Evolutionary conservation across 2,113 vertebrate species (phyloP), one percentile per base, ranked within the genome.

Genomic region (Eclectus roratus): DNA sequence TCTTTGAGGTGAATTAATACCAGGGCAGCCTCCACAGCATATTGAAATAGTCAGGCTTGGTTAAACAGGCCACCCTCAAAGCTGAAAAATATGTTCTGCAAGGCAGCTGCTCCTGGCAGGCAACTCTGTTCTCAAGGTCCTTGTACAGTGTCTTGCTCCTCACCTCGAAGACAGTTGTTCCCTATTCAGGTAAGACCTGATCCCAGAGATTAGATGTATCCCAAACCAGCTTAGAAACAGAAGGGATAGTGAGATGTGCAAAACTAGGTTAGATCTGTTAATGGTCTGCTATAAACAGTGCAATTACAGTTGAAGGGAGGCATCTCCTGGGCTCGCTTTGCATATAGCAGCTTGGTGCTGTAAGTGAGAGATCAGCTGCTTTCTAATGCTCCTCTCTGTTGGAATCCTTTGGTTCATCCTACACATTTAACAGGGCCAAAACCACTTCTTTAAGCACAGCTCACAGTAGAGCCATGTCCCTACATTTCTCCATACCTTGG

Each of bases 1-100:
- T 91, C 95, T 95, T 96, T 96, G 95, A 96, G 96, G 95, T 93
- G 93, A 94, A 93, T 95, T 93, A 94, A 94, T 92, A 91, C 87
- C 92, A 96, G 91, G 70, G n/a, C 81, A 78, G 80, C 70, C 83
- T 88, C 88, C 0, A 1, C 70, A 89, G 58, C 44, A 46, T 21
- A 25, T 78, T 90, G 78, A 94, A 97, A 92, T 79, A 92, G 31
- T 90, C 89, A 88, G 53, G n/a, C 16, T 73, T 91, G 79, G 74
- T 66, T 85, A 63, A 79, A 58, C 53, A 87, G 94, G 85, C 94
- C 94, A 97, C 93, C 96, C 94, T 95, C 88, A 86, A 60, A 93
- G 91, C 60, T 0, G 11, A 86, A 88, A 89, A 94, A 83, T 65
- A 70, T 25, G 56, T 66, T 95, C 55, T 94, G 74, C 37, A 60